Conservation (phyloP, 2,797 vertebrate species). For the Cyprinodon diabolis region DNA sequence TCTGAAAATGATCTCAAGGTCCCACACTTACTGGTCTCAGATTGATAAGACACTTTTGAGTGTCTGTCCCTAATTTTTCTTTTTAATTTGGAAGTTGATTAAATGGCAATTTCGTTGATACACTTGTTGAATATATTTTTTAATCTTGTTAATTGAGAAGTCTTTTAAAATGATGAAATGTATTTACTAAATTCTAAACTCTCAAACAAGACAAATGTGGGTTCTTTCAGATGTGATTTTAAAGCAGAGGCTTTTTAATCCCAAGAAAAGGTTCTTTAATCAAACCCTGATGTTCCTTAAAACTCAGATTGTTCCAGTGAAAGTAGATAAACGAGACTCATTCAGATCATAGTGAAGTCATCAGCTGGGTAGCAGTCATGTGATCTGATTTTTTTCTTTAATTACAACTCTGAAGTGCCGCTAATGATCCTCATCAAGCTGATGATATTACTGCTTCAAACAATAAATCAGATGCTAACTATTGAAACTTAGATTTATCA, state of each 20-base stretch:
- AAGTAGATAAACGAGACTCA: neutral
- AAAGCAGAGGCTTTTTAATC: neutral
- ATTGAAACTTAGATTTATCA: neutral
- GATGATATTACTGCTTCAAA: neutral
- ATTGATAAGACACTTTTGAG: too few species aligned
- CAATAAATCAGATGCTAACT: neutral
- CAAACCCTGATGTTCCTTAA: neutral
- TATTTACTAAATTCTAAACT: neutral
- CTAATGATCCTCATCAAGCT: neutral
- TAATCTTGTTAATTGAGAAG: neutral
- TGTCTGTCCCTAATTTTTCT: neutral
- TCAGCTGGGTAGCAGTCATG: neutral
- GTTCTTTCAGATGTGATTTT: neutral
- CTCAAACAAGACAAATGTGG: neutral
- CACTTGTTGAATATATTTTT: neutral
- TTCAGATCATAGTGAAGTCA: neutral
- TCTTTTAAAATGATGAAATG: neutral
- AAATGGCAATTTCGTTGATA: neutral
- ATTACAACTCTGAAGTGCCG: slow-evolving; percentile 15
- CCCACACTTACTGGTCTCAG: too few species aligned
- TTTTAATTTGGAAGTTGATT: neutral
- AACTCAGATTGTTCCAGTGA: neutral
- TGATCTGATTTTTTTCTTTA: slow-evolving; percentile 9
- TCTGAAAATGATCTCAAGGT: too few species aligned
- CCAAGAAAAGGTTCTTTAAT: neutral